A percentile compares a stretch with the other conserved stretches of the same genome.
Conservation (phyloP, 1,140 invertebrate genomes). For the Drosophila dunni region DNA sequence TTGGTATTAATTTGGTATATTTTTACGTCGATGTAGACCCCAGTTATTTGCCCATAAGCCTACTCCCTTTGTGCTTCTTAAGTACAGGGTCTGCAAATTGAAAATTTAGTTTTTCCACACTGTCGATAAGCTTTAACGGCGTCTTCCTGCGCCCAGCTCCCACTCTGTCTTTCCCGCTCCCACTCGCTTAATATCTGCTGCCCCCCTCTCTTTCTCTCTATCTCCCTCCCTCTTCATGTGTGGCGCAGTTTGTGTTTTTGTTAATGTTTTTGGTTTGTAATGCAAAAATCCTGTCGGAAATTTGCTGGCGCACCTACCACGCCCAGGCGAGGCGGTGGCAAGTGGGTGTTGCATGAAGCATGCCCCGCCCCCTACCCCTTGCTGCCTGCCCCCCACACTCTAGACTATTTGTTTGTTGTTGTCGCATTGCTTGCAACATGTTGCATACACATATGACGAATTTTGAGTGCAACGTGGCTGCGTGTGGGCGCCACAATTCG, state of each 20-base stretch:
- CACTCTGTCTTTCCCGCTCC: background rate
- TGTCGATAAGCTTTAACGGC: slow-evolving; percentile 11
- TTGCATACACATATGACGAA: slow-evolving; percentile 68
- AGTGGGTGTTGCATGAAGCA: slow-evolving; percentile 43
- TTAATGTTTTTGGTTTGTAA: background rate
- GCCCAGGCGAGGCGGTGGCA: slow-evolving; percentile 30
- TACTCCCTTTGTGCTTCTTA: too few relatives aligned
- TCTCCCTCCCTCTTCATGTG: slow-evolving; percentile 2
- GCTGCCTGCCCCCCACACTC: slow-evolving; percentile 8
- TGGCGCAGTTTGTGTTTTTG: slow-evolving; percentile 39
- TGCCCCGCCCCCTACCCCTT: slow-evolving; percentile 1
- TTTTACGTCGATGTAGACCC: too few relatives aligned
- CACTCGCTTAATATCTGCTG: background rate
- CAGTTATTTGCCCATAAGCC: too few relatives aligned
- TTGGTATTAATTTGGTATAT: too few relatives aligned
- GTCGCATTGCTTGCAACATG: slow-evolving; percentile 32
- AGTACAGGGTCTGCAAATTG: background rate
- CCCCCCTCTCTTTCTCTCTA: background rate
- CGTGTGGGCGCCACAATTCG: slow-evolving; percentile 55
- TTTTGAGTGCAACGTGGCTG: slow-evolving; percentile 60
- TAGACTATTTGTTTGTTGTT: too few relatives aligned
- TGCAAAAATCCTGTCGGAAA: slow-evolving; percentile 63
- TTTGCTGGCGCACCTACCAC: slow-evolving; percentile 59
- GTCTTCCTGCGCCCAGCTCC: background rate
- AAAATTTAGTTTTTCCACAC: slow-evolving; percentile 3